Base-by-base conservation (phyloP, 2,888 invertebrate genomes). In the Luperina testacea region DNA sequence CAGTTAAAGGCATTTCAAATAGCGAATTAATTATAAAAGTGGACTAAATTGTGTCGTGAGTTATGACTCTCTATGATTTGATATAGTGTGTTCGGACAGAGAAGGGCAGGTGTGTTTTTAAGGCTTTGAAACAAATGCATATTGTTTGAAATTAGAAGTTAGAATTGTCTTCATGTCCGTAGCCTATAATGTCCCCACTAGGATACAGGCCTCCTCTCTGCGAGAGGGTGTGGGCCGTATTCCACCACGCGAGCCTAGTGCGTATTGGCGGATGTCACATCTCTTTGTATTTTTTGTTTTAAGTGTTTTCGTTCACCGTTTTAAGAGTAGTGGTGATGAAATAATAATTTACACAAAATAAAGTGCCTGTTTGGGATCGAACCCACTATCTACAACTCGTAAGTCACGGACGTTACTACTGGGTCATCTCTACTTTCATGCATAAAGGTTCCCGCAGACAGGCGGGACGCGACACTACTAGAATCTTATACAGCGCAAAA, bases 21-120 rank as follows among this genome's bases (percentile, higher is more conserved):
- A 45, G 87, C 59, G 82, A 81, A 83, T 88, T 86, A 88, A 88
- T 88, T 89, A 85, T 81, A 72, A 82, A 85, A 82, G 80, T 83
- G 70, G 85, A 84, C 70, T 82, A 75, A 81, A 82, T 80, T 63
- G 53, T 78, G 72, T 82, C 61, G 78, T 78, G 81, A 81, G 78
- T 77, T 83, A 87, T 86, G 78, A 79, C 65, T 72, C 45, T 80
- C 38, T 75, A 69, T 78, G 63, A 80, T 80, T 77, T 71, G 45
- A 78, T 76, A 64, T 76, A 75, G 68, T 74, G 61, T 77, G 59
- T 65, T 72, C 67, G 20, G n/a, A 59, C 3, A 24, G 63, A 27
- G 9, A 32, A n/a, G 17, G 63, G 53, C 63, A 57, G 20, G 24
- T 64, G 53, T 64, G 63, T 32, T n/a, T 32, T n/a, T 20, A 57